Percentiles rank a stretch among this genome's conserved stretches.
Evolutionary conservation across 2,797 vertebrate species (phyloP).

Genomic region (Cossypha caffra): DNA sequence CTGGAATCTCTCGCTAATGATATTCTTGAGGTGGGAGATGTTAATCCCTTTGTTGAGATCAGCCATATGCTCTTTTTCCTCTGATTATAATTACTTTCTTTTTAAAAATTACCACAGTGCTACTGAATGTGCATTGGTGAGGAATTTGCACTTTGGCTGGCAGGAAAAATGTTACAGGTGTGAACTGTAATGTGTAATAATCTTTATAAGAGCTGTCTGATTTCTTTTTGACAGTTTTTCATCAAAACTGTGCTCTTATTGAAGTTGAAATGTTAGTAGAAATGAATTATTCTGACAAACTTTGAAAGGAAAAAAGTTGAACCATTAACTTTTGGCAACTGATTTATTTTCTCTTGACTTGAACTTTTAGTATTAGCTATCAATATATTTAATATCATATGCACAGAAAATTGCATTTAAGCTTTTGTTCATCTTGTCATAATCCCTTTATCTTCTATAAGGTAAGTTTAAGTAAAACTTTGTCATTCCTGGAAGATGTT

Average conservation of each 20-base stretch:
- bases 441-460: background rate
- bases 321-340: background rate
- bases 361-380: background rate
- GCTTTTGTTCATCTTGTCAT: background rate
- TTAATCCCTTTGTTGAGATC: slow-evolving; percentile 31
- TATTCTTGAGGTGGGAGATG: background rate
- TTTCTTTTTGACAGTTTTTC: slow-evolving; percentile 22
- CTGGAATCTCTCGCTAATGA: background rate
- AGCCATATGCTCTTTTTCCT: slow-evolving; percentile 6
- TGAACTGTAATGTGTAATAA: slow-evolving; percentile 4
- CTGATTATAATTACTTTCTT: slow-evolving; percentile 32
- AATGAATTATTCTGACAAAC: slow-evolving; percentile 14
- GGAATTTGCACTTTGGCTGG: slow-evolving; percentile 1
- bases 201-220: background rate
- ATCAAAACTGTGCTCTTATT: background rate
- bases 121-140: background rate
- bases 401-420: background rate
- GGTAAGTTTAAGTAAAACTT: background rate
- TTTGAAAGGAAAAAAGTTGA: background rate
- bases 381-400: background rate
- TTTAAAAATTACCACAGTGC: background rate
- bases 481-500: background rate
- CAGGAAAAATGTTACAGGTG: slow-evolving; percentile 3
- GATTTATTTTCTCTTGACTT: background rate
- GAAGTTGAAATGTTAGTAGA: background rate